phyloP scores from a whole-genome alignment of 1,140 invertebrate genomes.

The Nilaparvata lugens region DNA sequence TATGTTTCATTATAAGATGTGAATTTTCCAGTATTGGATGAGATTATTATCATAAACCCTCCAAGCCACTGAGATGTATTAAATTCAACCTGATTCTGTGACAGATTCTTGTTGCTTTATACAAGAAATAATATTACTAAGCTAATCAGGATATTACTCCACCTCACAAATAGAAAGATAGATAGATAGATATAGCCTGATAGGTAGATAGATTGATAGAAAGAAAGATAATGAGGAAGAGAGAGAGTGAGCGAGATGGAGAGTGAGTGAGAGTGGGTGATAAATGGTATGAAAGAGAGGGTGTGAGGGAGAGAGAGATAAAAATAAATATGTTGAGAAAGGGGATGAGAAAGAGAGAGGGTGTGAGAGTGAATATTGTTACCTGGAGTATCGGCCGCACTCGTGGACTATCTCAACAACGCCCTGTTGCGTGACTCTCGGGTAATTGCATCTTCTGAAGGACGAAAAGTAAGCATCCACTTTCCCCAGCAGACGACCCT shows the following conservation, averaged over 20 bases:
- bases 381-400: conserved; percentile 56
- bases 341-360: neutral
- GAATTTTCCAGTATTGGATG: no score
- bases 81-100: no score
- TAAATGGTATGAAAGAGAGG: no score
- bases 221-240: neutral
- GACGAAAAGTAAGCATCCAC: conserved; percentile 54
- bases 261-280: neutral
- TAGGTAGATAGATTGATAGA: neutral
- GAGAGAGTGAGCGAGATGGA: neutral
- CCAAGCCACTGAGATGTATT: no score
- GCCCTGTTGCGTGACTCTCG: conserved; percentile 38
- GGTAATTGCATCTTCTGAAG: conserved; percentile 59
- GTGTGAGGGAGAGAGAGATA: neutral
- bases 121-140: no score
- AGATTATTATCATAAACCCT: no score
- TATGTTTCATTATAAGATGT: no score
- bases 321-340: neutral
- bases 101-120: no score
- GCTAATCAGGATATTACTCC: no score
- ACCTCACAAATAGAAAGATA: no score
- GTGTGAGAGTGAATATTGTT: conserved; percentile 23
- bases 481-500: conserved; percentile 47
- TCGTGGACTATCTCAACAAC: conserved; percentile 49
- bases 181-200: no score